These are phyloP conservation scores for Pitta sordida DNA, from an alignment of 2,113 vertebrate genomes.

Conservation along the genomic window DNA sequence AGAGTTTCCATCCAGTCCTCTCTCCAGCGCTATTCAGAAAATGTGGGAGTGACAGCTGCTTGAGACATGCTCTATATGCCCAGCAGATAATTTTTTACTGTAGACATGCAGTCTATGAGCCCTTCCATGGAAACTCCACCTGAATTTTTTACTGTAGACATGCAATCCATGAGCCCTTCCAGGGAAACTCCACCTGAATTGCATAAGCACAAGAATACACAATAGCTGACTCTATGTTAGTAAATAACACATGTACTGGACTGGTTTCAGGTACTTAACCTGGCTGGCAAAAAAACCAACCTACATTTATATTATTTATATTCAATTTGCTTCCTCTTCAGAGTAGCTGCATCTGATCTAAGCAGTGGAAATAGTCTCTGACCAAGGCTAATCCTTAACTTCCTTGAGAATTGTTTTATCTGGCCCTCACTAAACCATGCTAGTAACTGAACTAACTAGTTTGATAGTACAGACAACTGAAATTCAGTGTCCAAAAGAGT, in stretches of 20 bases:
- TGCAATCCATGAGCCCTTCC: not conserved
- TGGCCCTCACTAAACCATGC: not conserved
- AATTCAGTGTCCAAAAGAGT: not conserved
- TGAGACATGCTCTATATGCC: not conserved
- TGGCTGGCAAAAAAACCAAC: not conserved
- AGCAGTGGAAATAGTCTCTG: not conserved
- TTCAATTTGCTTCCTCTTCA: not conserved
- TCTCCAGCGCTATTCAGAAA: not conserved
- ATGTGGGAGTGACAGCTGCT: not conserved
- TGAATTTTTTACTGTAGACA: not conserved
- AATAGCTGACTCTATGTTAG: no score
- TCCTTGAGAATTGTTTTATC: not conserved
- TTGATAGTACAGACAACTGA: not conserved
- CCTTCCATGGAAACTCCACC: no score
- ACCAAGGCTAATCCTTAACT: not conserved
- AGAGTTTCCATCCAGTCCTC: not conserved
- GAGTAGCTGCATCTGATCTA: not conserved
- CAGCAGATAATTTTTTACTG: not conserved
- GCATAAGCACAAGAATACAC: not conserved
- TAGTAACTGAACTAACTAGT: not conserved
- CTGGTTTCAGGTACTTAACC: not conserved
- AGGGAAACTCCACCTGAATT: not conserved
- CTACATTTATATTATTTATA: not conserved
- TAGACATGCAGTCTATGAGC: no score
- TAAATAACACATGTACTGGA: not conserved